A percentile compares a stretch with the other conserved stretches of the same genome.
Evolutionary conservation across 1,140 invertebrate species (phyloP).

Genomic region (Aplysia californica): DNA sequence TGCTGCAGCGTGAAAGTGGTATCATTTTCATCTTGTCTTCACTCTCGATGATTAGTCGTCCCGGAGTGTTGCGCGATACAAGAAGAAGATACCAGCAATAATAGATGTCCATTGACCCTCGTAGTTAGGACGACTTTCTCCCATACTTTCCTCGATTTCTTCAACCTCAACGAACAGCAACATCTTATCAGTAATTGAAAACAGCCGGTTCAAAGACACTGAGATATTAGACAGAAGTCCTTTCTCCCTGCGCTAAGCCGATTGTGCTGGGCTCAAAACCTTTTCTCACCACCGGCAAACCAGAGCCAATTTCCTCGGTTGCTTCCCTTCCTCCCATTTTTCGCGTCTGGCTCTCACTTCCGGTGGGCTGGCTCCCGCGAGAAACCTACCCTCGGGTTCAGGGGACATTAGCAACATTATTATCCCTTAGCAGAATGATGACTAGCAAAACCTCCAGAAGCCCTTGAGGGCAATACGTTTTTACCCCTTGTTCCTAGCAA

Average conservation of each 20-base stretch:
- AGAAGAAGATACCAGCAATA: too few species aligned
- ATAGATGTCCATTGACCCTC: too few species aligned
- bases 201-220: conserved; percentile 16
- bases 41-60: too few species aligned
- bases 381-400: neutral
- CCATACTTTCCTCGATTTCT: too few species aligned
- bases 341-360: neutral
- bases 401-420: conserved; percentile 5
- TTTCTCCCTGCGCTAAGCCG: neutral
- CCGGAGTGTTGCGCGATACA: too few species aligned
- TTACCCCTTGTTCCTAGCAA: neutral
- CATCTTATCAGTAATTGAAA: conserved; percentile 18
- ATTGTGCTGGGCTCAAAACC: neutral
- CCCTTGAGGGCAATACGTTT: too few species aligned
- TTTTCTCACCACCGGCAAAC: neutral
- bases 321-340: neutral
- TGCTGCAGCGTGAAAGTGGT: too few species aligned
- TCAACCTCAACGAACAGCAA: neutral
- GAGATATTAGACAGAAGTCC: conserved; percentile 7
- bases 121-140: too few species aligned
- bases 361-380: neutral
- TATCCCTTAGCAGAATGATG: conserved; percentile 5
- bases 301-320: conserved; percentile 4
- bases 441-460: neutral
- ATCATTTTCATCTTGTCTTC: too few species aligned